Conservation (phyloP, 2,888 invertebrate genomes). For the Eudasyphora cyanicolor region DNA sequence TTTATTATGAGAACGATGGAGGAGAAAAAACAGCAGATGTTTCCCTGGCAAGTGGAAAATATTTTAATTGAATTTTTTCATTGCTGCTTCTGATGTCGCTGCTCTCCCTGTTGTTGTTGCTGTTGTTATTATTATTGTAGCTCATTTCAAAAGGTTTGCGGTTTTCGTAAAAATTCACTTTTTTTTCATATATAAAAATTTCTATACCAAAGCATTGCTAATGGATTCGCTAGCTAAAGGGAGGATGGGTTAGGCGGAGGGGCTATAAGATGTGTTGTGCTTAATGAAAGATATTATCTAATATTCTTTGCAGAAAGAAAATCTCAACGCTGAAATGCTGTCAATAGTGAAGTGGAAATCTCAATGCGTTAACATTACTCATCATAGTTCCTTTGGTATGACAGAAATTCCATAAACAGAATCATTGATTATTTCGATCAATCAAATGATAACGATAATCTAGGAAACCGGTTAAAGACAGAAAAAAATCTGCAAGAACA, state of each 20-base stretch:
- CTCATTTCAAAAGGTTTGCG: neutral
- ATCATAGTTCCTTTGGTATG: no score
- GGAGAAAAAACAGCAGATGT: constrained; percentile 30
- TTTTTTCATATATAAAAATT: no score
- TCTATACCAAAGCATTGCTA: neutral
- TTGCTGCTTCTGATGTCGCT: no score
- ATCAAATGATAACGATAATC: no score
- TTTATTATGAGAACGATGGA: constrained; percentile 26
- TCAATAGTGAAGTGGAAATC: neutral
- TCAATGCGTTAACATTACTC: constrained; percentile 1
- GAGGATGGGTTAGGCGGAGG: neutral
- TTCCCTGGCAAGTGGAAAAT: constrained; percentile 5
- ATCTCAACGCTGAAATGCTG: neutral
- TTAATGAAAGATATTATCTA: constrained; percentile 9
- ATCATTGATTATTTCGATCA: no score
- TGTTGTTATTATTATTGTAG: neutral
- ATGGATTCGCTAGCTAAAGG: neutral
- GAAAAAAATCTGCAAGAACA: no score
- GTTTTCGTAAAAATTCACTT: neutral
- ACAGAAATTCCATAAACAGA: no score
- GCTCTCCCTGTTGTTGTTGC: neutral
- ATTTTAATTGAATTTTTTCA: constrained; percentile 33
- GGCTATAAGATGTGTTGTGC: neutral
- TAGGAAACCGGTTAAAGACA: no score
- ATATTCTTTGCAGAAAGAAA: constrained; percentile 5